A percentile compares a stretch with the other conserved stretches of the same genome.
These are phyloP conservation scores for Cherax destructor DNA, from an alignment of 1,140 invertebrate genomes.

Conservation along the genomic window DNA sequence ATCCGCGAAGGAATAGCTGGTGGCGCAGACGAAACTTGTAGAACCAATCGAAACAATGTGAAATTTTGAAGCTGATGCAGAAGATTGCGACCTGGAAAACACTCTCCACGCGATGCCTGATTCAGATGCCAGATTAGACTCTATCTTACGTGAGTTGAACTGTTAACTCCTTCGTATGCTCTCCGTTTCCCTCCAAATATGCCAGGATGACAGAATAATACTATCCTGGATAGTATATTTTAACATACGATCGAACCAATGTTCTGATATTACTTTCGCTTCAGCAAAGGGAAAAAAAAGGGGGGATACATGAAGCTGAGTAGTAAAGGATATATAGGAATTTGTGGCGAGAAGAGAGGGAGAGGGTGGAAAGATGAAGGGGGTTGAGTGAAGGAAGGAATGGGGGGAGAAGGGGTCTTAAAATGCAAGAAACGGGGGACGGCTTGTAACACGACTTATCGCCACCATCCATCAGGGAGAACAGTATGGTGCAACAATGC, in stretches of 20 bases:
- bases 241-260: too few relatives aligned
- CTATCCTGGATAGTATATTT: not conserved
- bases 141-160: not conserved
- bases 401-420: not conserved
- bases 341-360: not conserved
- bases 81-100: not conserved
- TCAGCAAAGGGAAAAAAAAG: too few relatives aligned
- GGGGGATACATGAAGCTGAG: too few relatives aligned
- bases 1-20: too few relatives aligned
- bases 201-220: not conserved
- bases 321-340: not conserved
- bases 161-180: not conserved
- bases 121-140: not conserved
- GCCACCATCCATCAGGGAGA: conserved; percentile 17
- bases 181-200: not conserved
- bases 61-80: not conserved
- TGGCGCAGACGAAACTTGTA: not conserved
- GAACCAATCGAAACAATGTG: not conserved
- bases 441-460: conserved; percentile 16
- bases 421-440: conserved; percentile 2
- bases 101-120: not conserved
- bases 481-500: conserved; percentile 27
- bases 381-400: not conserved
- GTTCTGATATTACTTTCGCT: too few relatives aligned
- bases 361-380: not conserved